Evolutionary conservation across 2,113 vertebrate genomes (phyloP), one percentile per base, ranked within the genome.

Genomic region (Sigmodon hispidus): DNA sequence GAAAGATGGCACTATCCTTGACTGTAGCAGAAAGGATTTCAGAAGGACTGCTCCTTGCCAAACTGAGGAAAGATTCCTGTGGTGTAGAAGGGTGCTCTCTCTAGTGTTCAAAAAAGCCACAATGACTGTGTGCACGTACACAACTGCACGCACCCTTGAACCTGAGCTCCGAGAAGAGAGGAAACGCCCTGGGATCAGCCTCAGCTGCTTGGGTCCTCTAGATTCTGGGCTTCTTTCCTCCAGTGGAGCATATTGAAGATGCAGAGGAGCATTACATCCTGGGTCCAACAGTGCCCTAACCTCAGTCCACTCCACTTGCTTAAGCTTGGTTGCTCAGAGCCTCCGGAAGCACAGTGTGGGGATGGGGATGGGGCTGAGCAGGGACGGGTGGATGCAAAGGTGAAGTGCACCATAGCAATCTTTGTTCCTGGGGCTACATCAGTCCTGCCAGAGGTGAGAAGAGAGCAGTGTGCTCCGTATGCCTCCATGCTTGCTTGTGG

Each of bases 161-260:
- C n/a, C 26, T 40, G 63, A 69, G 34, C 61, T 24, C 31, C 45
- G 50, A 67, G 21, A 19, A 40, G 34, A 45, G 31, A 69, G 12
- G 11, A 52, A 50, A 50, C 16, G 63, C 45, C 84, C 34, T 26
- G 31, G 63, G 45, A 43, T 5, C 83, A 86, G 43, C 43, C 61
- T 86, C 9, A 5, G 9, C 43, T 1, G 61, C 81, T 11, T 8
- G 80, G 43, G 57, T 11, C 81, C 57, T 21, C 26, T 16, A 67
- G 76, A 9, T 19, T 19, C 48, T 26, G 0, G 9, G 6, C 8
- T 31, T 2, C 57, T 3, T n/a, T 57, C 15, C 19, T 0, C 19
- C 16, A 45, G 43, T 10, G 48, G n/a, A 43, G 67, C 11, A 1
- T 3, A 13, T 24, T 52, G 73, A 24, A 94, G 79, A 52, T n/a